These are phyloP conservation scores for Prunella fulvescens DNA, from an alignment of 2,113 vertebrate species.

Conservation along the genomic window DNA sequence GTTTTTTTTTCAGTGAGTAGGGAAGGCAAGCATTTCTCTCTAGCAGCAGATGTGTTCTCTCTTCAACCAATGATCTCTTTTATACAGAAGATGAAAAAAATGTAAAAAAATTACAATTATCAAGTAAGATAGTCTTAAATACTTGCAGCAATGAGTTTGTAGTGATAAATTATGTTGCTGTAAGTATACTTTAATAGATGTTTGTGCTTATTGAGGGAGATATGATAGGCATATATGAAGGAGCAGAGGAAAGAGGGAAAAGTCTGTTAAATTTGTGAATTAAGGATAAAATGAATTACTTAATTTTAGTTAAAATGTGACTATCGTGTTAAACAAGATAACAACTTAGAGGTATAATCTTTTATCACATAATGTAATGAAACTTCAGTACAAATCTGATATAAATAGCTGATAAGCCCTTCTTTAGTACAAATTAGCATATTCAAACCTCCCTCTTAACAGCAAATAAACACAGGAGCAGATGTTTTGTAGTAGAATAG, in stretches of 20 bases:
- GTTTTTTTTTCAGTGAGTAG: not conserved
- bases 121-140: not conserved
- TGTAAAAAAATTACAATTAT: rapidly evolving
- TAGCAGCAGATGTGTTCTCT: not conserved
- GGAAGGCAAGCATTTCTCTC: not conserved
- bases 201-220: not conserved
- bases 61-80: not conserved
- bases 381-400: not conserved
- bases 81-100: not conserved
- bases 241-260: not conserved
- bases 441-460: not conserved
- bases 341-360: not conserved
- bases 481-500: not conserved
- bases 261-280: not conserved
- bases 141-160: not conserved
- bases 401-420: not conserved
- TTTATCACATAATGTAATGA: not conserved
- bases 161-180: not conserved
- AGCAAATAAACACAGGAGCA: not conserved
- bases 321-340: not conserved
- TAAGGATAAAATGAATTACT: not conserved
- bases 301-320: not conserved
- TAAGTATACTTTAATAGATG: not conserved
- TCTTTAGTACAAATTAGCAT: not conserved
- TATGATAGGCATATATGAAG: not conserved